A percentile compares a stretch with the other conserved stretches of the same genome.
Evolutionary conservation across 2,888 invertebrate species (phyloP).

Genomic region (Lithophane leautieri): DNA sequence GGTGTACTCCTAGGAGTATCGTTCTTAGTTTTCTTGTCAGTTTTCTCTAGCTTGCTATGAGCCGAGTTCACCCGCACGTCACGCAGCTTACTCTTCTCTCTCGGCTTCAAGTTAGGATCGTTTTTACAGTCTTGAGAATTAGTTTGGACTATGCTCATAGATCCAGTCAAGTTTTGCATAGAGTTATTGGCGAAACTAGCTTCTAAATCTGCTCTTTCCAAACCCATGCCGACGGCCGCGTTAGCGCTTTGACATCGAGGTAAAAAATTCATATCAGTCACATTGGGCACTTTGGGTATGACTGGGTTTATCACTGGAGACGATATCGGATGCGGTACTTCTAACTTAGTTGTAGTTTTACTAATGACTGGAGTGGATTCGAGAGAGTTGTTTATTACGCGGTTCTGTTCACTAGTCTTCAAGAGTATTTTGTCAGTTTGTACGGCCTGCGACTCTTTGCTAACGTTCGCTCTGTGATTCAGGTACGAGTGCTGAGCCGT

Average conservation of each 20-base stretch:
- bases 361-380: slow-evolving; percentile 82
- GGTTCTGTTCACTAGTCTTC: slow-evolving; percentile 81
- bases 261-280: slow-evolving; percentile 85
- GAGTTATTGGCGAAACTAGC: slow-evolving; percentile 75
- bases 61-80: slow-evolving; percentile 88
- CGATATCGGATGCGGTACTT: slow-evolving; percentile 88
- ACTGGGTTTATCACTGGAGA: slow-evolving; percentile 88
- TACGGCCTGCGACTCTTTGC: slow-evolving; percentile 84
- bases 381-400: slow-evolving; percentile 76
- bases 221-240: slow-evolving; percentile 83
- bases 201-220: slow-evolving; percentile 84
- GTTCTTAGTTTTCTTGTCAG: slow-evolving; percentile 83
- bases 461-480: slow-evolving; percentile 80
- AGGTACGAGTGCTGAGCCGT: slow-evolving; percentile 82
- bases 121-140: slow-evolving; percentile 82
- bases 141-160: slow-evolving; percentile 81
- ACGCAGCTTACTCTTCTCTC: slow-evolving; percentile 86
- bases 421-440: slow-evolving; percentile 83
- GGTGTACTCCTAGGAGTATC: slow-evolving; percentile 85
- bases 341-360: slow-evolving; percentile 84
- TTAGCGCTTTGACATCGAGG: slow-evolving; percentile 88
- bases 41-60: slow-evolving; percentile 86
- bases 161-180: slow-evolving; percentile 80
- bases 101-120: slow-evolving; percentile 81
- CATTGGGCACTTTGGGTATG: slow-evolving; percentile 86